Evolutionary conservation across 2,797 vertebrate genomes (phyloP).

Genomic region (Scolopax bukidnonensis): DNA sequence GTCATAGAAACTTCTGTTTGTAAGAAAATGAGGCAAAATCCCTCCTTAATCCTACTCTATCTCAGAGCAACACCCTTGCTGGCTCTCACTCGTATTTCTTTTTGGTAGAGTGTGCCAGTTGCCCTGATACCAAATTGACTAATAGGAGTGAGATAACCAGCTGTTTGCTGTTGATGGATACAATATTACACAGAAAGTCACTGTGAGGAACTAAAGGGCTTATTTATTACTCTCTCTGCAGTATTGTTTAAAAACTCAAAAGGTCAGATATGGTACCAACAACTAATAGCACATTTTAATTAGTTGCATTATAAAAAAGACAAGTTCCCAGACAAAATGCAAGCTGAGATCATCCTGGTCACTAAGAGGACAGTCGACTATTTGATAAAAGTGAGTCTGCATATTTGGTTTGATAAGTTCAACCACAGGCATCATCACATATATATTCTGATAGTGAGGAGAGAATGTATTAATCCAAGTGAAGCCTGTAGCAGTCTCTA

Average conservation of each 20-base stretch:
- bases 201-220: constrained; percentile 13
- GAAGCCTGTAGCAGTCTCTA: constrained; percentile 61
- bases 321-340: neutral
- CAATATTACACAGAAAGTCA: neutral
- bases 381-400: neutral
- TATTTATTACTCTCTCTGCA: constrained; percentile 8
- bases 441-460: neutral
- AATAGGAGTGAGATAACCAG: constrained; percentile 7
- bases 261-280: neutral
- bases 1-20: neutral
- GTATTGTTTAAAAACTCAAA: neutral
- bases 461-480: constrained; percentile 28
- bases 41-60: neutral
- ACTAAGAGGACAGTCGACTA: neutral
- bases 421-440: neutral
- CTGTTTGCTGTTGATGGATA: constrained; percentile 1
- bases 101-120: neutral
- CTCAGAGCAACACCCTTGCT: neutral
- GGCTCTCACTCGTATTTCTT: neutral
- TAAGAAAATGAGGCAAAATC: neutral
- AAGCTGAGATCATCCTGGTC: neutral
- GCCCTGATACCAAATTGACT: neutral
- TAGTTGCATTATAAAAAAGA: neutral
- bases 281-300: neutral
- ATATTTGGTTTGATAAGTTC: neutral